Evolutionary conservation across 1,140 invertebrate genomes (phyloP).

Genomic region (Hyphantria cunea): DNA sequence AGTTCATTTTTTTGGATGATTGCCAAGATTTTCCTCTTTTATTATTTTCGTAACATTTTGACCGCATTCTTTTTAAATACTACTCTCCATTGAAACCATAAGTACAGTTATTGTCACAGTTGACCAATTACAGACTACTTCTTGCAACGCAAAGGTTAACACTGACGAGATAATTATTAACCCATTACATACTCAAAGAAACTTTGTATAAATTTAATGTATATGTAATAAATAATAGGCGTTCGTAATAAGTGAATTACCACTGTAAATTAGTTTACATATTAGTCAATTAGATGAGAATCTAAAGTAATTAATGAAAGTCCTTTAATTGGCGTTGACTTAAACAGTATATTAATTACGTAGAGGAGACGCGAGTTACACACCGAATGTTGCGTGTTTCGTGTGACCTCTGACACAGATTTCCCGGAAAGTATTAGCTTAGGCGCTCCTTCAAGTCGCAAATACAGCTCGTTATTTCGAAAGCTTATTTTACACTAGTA

Average conservation of each 20-base stretch:
- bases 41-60: not conserved
- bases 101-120: slow-evolving; percentile 2
- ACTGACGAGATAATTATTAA: slow-evolving; percentile 4
- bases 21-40: not conserved
- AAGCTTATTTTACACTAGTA: slow-evolving; percentile 47
- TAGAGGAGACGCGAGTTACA: slow-evolving; percentile 35
- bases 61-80: not conserved
- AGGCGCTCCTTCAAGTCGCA: slow-evolving; percentile 46
- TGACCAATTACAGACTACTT: slow-evolving; percentile 1
- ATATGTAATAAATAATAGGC: slow-evolving; percentile 6
- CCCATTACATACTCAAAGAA: not conserved
- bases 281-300: slow-evolving; percentile 36
- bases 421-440: slow-evolving; percentile 51
- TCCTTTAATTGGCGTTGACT: slow-evolving; percentile 50
- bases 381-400: slow-evolving; percentile 42
- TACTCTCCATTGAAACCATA: not conserved
- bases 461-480: slow-evolving; percentile 54
- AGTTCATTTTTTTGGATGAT: no score
- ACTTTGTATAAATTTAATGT: not conserved
- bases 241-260: slow-evolving; percentile 20
- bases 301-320: slow-evolving; percentile 42
- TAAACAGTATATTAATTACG: slow-evolving; percentile 54
- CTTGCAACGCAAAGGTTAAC: not conserved
- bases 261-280: slow-evolving; percentile 24
- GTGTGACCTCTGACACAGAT: slow-evolving; percentile 49